Evolutionary conservation across 2,797 vertebrate genomes (phyloP).

Genomic region (Spea hammondii): DNA sequence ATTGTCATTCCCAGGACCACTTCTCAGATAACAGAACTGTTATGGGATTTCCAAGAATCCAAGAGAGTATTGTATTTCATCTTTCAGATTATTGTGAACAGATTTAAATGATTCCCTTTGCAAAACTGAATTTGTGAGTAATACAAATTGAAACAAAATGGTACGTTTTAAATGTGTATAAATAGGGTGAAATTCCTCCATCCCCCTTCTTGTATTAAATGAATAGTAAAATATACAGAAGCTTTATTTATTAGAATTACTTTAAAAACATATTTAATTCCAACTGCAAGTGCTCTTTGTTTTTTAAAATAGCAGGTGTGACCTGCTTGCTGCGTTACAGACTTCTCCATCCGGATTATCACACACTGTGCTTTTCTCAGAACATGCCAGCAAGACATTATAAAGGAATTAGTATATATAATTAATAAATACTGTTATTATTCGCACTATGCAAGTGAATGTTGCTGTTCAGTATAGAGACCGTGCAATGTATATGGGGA

Average conservation of each 20-base stretch:
- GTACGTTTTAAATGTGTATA: too few species aligned
- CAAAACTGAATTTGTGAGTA: too few species aligned
- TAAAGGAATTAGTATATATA: conserved; percentile 40
- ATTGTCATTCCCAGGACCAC: too few species aligned
- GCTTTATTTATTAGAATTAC: conserved; percentile 8
- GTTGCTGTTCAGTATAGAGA: conserved; percentile 22
- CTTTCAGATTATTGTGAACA: too few species aligned
- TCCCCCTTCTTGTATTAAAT: neutral
- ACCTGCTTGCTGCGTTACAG: conserved; percentile 18
- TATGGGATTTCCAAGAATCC: too few species aligned
- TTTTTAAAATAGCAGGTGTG: conserved; percentile 32
- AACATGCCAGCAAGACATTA: conserved; percentile 39
- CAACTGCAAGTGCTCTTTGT: neutral
- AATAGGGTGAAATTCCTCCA: too few species aligned
- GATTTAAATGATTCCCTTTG: too few species aligned
- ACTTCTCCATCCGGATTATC: conserved; percentile 20
- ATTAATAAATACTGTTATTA: conserved; percentile 50
- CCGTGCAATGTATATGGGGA: conserved; percentile 20
- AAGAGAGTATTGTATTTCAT: too few species aligned
- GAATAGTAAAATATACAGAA: neutral
- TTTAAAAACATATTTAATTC: conserved; percentile 11
- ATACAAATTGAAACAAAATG: too few species aligned
- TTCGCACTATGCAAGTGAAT: conserved; percentile 33
- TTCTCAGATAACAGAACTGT: too few species aligned
- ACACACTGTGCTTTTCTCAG: conserved; percentile 19